Percentiles rank a stretch among this genome's conserved stretches.
These are phyloP conservation scores for Xyrauchen texanus DNA, from an alignment of 2,113 vertebrate genomes.

Conservation along the genomic window DNA sequence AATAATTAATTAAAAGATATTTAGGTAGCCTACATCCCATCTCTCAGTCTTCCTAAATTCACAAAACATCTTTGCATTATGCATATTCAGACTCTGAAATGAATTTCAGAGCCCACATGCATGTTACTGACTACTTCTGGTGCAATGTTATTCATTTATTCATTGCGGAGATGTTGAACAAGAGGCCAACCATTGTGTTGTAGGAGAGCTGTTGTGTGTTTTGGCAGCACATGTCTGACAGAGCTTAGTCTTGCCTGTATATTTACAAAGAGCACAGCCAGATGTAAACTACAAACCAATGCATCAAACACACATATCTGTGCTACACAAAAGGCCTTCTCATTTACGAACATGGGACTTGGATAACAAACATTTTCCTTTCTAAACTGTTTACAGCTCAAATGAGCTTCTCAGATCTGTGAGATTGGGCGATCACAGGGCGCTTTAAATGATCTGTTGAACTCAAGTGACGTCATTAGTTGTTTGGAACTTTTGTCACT, in stretches of 20 bases:
- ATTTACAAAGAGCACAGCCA: conserved; percentile 46
- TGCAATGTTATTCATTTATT: conserved; percentile 57
- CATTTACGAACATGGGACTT: conserved; percentile 49
- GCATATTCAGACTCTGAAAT: conserved; percentile 39
- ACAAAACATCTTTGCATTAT: conserved; percentile 21
- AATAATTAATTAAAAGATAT: neutral
- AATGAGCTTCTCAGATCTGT: neutral
- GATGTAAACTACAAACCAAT: conserved; percentile 35
- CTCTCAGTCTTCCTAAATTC: neutral
- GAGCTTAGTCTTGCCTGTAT: conserved; percentile 35
- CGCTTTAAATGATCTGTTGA: neutral
- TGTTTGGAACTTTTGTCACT: conserved; percentile 3
- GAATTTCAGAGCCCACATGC: conserved; percentile 16
- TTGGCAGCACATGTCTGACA: conserved; percentile 38
- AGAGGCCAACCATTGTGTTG: conserved; percentile 35
- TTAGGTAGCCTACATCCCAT: neutral
- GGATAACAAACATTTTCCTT: conserved; percentile 42
- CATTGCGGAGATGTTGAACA: conserved; percentile 53
- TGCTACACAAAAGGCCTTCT: conserved; percentile 35
- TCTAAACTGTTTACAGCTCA: conserved; percentile 26
- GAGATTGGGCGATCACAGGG: conserved; percentile 2
- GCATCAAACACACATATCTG: conserved; percentile 4
- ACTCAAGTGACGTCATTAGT: neutral
- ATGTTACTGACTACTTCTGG: conserved; percentile 19
- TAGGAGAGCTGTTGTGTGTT: conserved; percentile 20